Evolutionary conservation across 2,888 invertebrate genomes (phyloP).

Genomic region (Meta bourneti): DNA sequence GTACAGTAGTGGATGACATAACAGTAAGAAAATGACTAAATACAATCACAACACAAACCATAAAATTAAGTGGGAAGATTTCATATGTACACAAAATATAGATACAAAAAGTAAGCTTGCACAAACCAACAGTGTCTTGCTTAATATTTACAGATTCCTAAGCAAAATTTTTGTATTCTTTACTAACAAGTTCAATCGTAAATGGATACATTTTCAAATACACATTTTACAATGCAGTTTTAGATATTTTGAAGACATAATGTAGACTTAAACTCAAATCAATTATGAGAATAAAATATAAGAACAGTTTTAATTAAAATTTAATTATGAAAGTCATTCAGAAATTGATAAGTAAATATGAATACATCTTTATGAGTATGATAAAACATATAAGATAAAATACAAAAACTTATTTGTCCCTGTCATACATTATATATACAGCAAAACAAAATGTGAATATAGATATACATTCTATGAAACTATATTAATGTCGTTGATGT

Average conservation of each 20-base stretch:
- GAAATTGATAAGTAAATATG: too few species aligned
- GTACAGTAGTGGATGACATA: slow-evolving; percentile 24
- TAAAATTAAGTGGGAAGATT: slow-evolving; percentile 32
- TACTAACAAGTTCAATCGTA: background rate
- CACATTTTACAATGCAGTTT: background rate
- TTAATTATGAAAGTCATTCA: background rate
- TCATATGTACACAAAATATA: background rate
- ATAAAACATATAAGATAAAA: too few species aligned
- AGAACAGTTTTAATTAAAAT: background rate
- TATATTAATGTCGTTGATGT: too few species aligned
- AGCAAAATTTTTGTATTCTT: background rate
- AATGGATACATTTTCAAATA: background rate
- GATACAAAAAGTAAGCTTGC: background rate
- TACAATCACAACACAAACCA: background rate
- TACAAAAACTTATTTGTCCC: too few species aligned
- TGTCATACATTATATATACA: too few species aligned
- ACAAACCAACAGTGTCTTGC: background rate
- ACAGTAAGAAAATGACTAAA: slow-evolving; percentile 67
- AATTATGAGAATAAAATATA: background rate
- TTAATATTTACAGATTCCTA: background rate
- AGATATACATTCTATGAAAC: too few species aligned
- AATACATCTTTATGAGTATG: too few species aligned
- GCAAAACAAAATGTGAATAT: too few species aligned
- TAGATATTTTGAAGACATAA: background rate
- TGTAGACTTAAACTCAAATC: background rate